Percentiles rank a stretch among this genome's conserved stretches.
Conservation (phyloP, 2,113 vertebrate species). For the Butastur rufipennis region DNA sequence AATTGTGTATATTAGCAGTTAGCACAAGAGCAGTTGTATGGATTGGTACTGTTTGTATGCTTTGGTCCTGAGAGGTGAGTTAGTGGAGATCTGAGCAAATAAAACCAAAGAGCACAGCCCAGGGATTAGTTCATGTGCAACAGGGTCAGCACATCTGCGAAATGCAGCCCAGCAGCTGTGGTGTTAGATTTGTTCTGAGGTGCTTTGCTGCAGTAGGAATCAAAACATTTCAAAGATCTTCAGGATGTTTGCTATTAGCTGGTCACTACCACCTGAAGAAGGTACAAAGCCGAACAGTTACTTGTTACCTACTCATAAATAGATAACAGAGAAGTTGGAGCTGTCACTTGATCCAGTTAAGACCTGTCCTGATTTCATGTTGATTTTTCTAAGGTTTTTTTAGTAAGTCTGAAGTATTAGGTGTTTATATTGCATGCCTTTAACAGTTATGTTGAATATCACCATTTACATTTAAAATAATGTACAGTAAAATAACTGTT, state of each 20-base stretch:
- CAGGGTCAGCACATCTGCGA: background rate
- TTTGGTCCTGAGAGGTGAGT: background rate
- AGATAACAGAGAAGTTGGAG: background rate
- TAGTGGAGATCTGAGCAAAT: background rate
- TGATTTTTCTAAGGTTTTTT: background rate
- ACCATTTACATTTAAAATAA: background rate
- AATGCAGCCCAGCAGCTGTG: background rate
- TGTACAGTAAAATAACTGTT: background rate
- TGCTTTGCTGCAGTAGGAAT: background rate
- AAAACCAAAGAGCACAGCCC: background rate
- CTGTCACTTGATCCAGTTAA: background rate
- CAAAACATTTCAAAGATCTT: background rate
- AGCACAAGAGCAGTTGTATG: background rate
- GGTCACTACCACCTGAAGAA: background rate
- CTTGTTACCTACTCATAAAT: background rate
- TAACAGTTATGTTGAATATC: background rate
- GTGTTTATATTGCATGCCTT: background rate
- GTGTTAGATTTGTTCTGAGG: background rate
- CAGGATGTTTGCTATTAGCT: background rate
- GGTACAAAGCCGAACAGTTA: background rate
- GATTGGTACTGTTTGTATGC: background rate
- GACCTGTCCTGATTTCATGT: background rate
- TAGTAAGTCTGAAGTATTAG: background rate
- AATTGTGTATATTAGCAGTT: background rate
- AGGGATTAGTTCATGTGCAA: background rate